phyloP scores from a whole-genome alignment of 2,797 vertebrate genomes.

The Sciurus carolinensis region DNA sequence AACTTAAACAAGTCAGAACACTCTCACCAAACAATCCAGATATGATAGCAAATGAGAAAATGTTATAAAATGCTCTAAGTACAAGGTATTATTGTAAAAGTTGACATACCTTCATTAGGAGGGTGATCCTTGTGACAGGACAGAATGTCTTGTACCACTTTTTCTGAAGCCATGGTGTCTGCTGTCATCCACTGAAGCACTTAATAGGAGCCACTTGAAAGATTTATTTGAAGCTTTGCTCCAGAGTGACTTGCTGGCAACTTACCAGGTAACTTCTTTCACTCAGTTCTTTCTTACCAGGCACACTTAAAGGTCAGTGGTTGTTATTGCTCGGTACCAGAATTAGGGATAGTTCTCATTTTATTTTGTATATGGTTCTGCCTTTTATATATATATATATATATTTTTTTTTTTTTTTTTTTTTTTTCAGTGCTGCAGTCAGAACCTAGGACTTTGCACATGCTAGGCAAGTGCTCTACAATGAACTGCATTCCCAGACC shows the following conservation, averaged over 20 bases:
- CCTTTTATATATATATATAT: not conserved
- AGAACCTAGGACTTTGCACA: not conserved
- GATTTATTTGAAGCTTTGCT: not conserved
- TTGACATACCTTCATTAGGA: not conserved
- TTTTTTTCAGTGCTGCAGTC: not conserved
- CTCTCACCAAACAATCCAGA: not conserved
- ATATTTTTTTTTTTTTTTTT: too few species aligned
- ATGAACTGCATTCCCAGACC: not conserved
- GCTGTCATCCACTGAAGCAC: not conserved
- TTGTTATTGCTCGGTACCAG: not conserved
- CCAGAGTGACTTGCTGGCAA: not conserved
- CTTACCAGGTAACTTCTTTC: not conserved
- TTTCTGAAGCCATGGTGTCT: not conserved
- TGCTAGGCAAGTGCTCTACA: not conserved
- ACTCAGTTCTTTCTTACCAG: not conserved
- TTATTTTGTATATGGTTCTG: constrained; percentile 2
- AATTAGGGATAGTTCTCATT: constrained; percentile 26
- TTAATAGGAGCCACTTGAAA: not conserved
- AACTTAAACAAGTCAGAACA: not conserved
- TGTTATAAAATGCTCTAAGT: not conserved
- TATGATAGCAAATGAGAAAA: not conserved
- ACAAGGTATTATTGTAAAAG: not conserved
- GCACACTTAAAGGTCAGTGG: not conserved
- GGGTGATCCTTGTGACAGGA: not conserved
- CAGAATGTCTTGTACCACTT: not conserved